Evolutionary conservation across 2,797 vertebrate genomes (phyloP), one percentile per base, ranked within the genome.

Genomic region (Botia kubotai): DNA sequence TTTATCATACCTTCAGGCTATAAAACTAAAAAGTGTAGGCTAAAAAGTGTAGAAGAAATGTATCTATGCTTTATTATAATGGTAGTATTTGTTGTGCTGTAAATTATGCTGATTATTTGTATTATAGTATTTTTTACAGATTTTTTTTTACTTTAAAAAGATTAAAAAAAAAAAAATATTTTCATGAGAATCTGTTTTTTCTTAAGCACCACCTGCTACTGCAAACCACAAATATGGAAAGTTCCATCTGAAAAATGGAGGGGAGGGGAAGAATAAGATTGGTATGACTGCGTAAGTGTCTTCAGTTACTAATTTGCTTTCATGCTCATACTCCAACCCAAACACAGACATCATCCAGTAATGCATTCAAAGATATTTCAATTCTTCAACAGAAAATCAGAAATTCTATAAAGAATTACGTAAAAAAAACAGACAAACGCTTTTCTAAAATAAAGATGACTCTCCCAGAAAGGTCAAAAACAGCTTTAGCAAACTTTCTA

Each of bases 271-370:
- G 48, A 46, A 16, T 63, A 48, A 26, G 53, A 63, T 29, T 48
- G 60, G 63, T 50, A 60, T n/a, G 70, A 29, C 81, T 43, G 76
- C 4, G 13, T 75, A 29, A 33, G 33, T 29, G 58, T 2, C 12
- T 80, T 82, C 60, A 84, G 88, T 90, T 84, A 87, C 57, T 88
- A 80, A 86, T 80, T 90, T 90, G 89, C 91, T 90, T 92, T 90
- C 86, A 86, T 88, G 43, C 26, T 55, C 13, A 8, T 10, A 17
- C n/a, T 43, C 19, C 19, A 55, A 65, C 53, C 16, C 55, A 74
- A 67, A 6, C 39, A 21, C 36, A 3, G 11, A 39, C 17, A 23
- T 43, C 65, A 46, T 46, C 16, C 33, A 33, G 4, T 33, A 33
- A 33, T 33, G 43, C 12, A 50, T 63, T 26, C 43, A 7, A 14